Evolutionary conservation across 2,113 vertebrate species (phyloP).

Genomic region (Nymphicus hollandicus): DNA sequence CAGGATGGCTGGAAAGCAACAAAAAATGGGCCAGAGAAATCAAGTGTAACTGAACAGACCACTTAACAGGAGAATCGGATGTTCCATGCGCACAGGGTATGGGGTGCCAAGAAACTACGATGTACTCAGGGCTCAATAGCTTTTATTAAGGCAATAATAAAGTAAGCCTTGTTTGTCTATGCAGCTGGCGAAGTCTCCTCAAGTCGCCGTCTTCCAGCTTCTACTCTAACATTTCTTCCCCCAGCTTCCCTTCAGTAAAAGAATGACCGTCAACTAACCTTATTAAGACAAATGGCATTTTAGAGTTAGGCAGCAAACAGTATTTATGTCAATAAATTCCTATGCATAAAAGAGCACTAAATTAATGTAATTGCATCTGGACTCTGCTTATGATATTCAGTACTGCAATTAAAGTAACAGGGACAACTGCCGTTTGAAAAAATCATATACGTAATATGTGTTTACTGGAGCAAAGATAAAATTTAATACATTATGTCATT

Average conservation of each 20-base stretch:
- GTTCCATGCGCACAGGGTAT: constrained; percentile 16
- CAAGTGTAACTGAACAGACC: constrained; percentile 64
- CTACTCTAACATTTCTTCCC: constrained; percentile 62
- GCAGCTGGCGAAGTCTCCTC: constrained; percentile 75
- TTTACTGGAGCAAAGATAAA: neutral
- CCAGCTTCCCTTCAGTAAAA: constrained; percentile 13
- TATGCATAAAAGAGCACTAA: neutral
- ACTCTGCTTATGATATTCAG: neutral
- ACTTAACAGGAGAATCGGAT: constrained; percentile 69
- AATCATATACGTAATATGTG: neutral
- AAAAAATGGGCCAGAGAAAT: constrained; percentile 43
- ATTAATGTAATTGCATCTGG: neutral
- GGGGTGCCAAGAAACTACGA: constrained; percentile 71
- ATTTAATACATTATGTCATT: neutral
- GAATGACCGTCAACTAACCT: constrained; percentile 6
- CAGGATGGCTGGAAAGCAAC: constrained; percentile 30
- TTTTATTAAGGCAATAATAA: constrained; percentile 80
- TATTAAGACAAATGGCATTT: constrained; percentile 27
- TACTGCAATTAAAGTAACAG: neutral
- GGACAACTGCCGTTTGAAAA: neutral
- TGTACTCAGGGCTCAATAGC: constrained; percentile 74
- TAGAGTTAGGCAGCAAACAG: neutral
- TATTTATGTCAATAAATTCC: neutral
- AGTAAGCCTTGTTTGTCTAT: constrained; percentile 78
- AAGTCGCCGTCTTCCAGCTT: constrained; percentile 62